These are phyloP conservation scores for Microcaecilia unicolor DNA, from an alignment of 2,797 vertebrate genomes.

Conservation along the genomic window DNA sequence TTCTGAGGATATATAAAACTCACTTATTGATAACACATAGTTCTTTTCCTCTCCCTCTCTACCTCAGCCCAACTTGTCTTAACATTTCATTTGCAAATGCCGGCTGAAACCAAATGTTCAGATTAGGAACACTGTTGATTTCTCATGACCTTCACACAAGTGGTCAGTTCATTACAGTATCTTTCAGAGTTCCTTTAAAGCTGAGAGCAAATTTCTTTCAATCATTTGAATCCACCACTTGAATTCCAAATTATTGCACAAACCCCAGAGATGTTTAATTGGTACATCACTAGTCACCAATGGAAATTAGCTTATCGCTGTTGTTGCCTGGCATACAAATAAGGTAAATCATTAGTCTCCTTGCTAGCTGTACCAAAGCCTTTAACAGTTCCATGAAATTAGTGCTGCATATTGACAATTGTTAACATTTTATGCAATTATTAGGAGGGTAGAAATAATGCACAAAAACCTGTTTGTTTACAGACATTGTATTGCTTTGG, in stretches of 20 bases:
- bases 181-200: background rate
- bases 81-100: slow-evolving; percentile 1
- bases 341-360: background rate
- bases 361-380: background rate
- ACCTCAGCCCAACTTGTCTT: background rate
- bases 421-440: background rate
- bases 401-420: background rate
- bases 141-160: background rate
- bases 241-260: background rate
- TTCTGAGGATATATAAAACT: background rate
- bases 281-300: background rate
- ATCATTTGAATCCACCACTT: background rate
- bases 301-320: background rate
- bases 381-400: slow-evolving; percentile 2
- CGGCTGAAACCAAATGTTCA: background rate
- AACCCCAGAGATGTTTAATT: background rate
- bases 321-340: background rate
- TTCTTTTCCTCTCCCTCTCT: background rate
- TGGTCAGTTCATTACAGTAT: background rate
- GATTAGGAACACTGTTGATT: background rate
- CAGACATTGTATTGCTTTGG: background rate
- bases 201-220: background rate
- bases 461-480: background rate
- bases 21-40: background rate
- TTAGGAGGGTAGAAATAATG: background rate